Base-by-base conservation (phyloP, 2,797 vertebrate genomes). In the Hapalemur alaotrensis region DNA sequence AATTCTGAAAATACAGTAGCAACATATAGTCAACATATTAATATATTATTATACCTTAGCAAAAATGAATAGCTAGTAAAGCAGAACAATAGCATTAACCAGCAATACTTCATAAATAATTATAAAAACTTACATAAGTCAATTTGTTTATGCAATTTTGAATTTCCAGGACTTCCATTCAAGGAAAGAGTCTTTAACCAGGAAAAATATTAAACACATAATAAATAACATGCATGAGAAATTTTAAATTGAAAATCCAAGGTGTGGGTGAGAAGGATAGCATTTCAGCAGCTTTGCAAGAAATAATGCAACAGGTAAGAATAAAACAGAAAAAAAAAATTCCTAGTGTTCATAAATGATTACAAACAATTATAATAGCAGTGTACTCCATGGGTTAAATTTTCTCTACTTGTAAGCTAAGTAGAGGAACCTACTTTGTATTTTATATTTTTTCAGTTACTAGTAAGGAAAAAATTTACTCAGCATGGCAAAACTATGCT, bases 361-460 rank as follows among this genome's bases (percentile, higher is more conserved):
- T 28, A 81, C 7, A 65, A 78, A 48, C 65, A n/a, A 22, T 11
- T 10, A 1, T 1, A 28, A 46, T 6, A 32, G 52, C 30, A 10
- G 54, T 17, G 38, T 10, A 35, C 32, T 35, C 76, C 69, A 46
- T 4, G 25, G 32, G 52, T 52, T 94, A 52, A 23, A 46, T 81
- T 88, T 86, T 41, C 76, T 76, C 52, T 48, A 54, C 63, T 30
- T 17, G 11, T 32, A 70, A 90, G 57, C 48, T 81, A 78, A 85
- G 59, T 25, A 35, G 9, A 14, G 50, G 17, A 11, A 35, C 70
- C 54, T 30, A 43, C 46, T n/a, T 78, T 50, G 57, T 25, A 20
- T 59, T 83, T 96, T 90, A 38, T 46, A 20, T 14, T 76, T 96
- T 91, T 93, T 80, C 52, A 92, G 59, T 96, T 95, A 91, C 52